Evolutionary conservation across 2,888 invertebrate genomes (phyloP).

Genomic region (Lasioglossum villosulum): DNA sequence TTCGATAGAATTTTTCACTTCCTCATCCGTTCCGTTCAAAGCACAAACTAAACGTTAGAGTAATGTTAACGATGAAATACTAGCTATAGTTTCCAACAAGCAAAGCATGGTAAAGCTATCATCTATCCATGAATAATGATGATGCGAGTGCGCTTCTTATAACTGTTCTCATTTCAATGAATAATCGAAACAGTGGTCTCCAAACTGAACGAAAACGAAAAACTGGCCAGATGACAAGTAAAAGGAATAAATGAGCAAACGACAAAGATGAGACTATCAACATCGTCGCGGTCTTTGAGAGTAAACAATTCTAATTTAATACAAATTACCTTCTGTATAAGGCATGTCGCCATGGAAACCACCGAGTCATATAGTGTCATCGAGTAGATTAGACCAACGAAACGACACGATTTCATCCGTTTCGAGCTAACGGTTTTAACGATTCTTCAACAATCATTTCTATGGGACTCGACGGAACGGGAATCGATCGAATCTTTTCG

Average conservation of each 20-base stretch:
- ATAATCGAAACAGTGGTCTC: slow-evolving; percentile 67
- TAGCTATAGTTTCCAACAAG: background rate
- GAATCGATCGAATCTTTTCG: slow-evolving; percentile 52
- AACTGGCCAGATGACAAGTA: slow-evolving; percentile 29
- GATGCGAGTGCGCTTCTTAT: slow-evolving; percentile 2
- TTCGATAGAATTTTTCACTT: background rate
- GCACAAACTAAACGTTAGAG: background rate
- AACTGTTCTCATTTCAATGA: slow-evolving; percentile 26
- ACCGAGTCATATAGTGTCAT: slow-evolving; percentile 56
- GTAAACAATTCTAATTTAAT: slow-evolving; percentile 45
- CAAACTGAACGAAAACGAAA: slow-evolving; percentile 63
- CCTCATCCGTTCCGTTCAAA: background rate
- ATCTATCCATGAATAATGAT: slow-evolving; percentile 5
- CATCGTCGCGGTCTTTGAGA: slow-evolving; percentile 33
- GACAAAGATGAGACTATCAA: slow-evolving; percentile 45
- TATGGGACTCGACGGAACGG: background rate
- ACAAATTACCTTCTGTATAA: slow-evolving; percentile 57
- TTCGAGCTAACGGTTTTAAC: background rate
- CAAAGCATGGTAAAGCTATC: slow-evolving; percentile 23
- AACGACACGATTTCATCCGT: slow-evolving; percentile 42
- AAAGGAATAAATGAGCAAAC: slow-evolving; percentile 43
- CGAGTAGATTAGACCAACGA: slow-evolving; percentile 56
- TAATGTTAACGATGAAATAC: background rate
- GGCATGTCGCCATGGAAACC: slow-evolving; percentile 65
- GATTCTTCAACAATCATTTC: background rate